Evolutionary conservation across 2,113 vertebrate genomes (phyloP), one percentile per base, ranked within the genome.

Genomic region (Benthochromis sp.): DNA sequence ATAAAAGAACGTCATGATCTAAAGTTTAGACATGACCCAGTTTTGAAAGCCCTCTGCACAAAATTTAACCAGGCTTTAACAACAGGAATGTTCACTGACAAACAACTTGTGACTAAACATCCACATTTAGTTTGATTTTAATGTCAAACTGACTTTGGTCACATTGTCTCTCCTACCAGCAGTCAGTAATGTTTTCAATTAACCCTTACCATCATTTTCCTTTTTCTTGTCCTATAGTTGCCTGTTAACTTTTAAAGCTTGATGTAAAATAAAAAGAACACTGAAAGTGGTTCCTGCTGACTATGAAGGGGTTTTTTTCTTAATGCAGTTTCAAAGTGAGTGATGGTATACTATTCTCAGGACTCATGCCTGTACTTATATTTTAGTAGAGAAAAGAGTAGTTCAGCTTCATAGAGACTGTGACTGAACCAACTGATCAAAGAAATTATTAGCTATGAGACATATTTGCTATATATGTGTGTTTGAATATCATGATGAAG

Each of bases 401-500:
- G 66, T 24, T 38, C 38, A 43, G 12, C n/a, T 71, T 71, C 1
- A 40, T 24, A 0, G 38, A 9, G 66, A 71, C 66, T 43, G 8
- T 43, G n/a, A 9, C 16, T 19, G 16, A 34, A 17, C 29, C 59
- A 61, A 19, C 29, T 34, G 29, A 10, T 61, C 5, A 1, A 63
- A 63, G 29, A 43, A 71, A 66, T n/a, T 11, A 11, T n/a, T 3
- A n/a, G 61, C 19, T 66, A n/a, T 38, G 19, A 66, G 17, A 38
- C 61, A 66, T 66, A 66, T 66, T 38, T 38, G 34, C 34, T 66
- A n/a, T 63, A 36, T n/a, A 66, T 38, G 61, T 38, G 61, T 66
- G 61, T 66, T 21, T 69, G 11, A 21, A 40, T 40, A 8, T 69
- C 63, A 69, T 69, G 63, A 0, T 40, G 11, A 69, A 69, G 3